These are phyloP conservation scores for Acipenser transmontanus DNA, from an alignment of 2,797 vertebrate species.

Conservation along the genomic window DNA sequence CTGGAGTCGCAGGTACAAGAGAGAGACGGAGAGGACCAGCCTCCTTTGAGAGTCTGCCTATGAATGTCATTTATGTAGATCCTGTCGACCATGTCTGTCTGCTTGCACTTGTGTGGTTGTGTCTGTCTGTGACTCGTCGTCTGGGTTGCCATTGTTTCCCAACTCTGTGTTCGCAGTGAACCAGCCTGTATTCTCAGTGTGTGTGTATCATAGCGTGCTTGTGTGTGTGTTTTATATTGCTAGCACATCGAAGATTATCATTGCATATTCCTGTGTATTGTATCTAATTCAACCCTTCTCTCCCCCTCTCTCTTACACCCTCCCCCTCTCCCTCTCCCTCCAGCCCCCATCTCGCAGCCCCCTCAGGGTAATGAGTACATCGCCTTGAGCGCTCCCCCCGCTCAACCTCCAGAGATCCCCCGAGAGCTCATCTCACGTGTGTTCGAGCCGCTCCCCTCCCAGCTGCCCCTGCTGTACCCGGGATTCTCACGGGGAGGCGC, in stretches of 20 bases:
- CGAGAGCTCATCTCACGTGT: slow-evolving; percentile 38
- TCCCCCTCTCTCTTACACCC: not conserved
- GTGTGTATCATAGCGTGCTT: not conserved
- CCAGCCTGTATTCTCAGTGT: not conserved
- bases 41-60: not conserved
- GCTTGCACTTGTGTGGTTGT: no score
- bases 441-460: slow-evolving; percentile 14
- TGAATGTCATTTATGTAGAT: not conserved
- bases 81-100: no score
- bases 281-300: no score
- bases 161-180: not conserved
- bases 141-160: no score
- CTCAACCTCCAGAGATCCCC: slow-evolving; percentile 53
- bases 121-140: no score
- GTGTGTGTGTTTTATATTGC: no score
- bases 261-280: no score
- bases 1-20: no score
- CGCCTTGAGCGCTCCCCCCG: slow-evolving; percentile 37
- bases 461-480: slow-evolving; percentile 44
- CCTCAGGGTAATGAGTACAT: slow-evolving; percentile 64
- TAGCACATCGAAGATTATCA: no score
- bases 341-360: slow-evolving; percentile 61
- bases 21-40: no score
- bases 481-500: slow-evolving; percentile 47
- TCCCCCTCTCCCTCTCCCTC: slow-evolving; percentile 3